Evolutionary conservation across 2,797 vertebrate species (phyloP).

Genomic region (Mormyrops boulengeri): DNA sequence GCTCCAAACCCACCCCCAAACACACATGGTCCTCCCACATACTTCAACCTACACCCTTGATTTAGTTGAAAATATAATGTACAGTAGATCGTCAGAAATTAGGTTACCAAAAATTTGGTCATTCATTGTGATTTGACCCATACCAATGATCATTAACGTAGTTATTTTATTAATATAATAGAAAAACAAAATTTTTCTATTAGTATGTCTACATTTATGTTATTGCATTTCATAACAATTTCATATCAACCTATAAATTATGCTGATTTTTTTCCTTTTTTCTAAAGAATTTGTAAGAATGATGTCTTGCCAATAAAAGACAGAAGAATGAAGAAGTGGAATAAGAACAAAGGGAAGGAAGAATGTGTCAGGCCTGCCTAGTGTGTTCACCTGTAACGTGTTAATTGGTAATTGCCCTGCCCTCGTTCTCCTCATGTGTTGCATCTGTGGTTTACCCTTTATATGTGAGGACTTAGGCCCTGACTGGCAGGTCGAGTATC

Average conservation of each 20-base stretch:
- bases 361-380: neutral
- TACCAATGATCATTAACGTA: neutral
- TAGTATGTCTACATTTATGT: neutral
- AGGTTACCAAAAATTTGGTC: neutral
- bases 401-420: neutral
- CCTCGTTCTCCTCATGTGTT: neutral
- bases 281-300: conserved; percentile 67
- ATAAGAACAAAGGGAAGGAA: neutral
- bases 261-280: conserved; percentile 14
- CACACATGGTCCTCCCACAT: neutral
- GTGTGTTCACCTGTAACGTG: neutral
- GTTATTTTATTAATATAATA: neutral
- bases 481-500: neutral
- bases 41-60: neutral
- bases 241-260: neutral
- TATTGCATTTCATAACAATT: neutral
- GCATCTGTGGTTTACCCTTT: neutral
- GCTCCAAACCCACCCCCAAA: neutral
- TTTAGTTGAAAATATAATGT: neutral
- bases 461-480: neutral
- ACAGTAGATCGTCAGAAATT: neutral
- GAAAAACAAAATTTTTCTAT: neutral
- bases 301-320: conserved; percentile 62
- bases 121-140: neutral
- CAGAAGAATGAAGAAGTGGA: neutral